Base-by-base conservation (phyloP, 2,113 vertebrate genomes). In the Polypterus bichir region DNA sequence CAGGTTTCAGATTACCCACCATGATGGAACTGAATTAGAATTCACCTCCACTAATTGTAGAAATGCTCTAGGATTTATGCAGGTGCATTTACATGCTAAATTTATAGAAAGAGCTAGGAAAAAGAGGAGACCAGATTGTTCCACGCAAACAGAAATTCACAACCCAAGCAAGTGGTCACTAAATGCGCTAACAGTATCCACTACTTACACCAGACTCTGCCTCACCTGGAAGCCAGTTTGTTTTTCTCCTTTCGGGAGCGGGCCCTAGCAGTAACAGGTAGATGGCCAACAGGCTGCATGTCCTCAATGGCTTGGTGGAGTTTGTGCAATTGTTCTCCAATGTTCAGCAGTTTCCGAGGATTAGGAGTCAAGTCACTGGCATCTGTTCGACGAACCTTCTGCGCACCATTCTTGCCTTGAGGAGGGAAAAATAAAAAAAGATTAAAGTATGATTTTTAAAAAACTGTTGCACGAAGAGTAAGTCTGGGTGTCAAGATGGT, bases 231-330 rank as follows among this genome's bases (percentile, higher is more conserved):
- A 44, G 63, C 63, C 55, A 86, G 80, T 69, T 86, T 86, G 72
- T 86, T 86, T 69, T 86, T 86, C 75, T 86, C 83, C 60, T 85
- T 86, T 44, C 82, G 76, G 59, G 81, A 85, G 4, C 82, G 77
- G 1, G 82, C 82, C 3, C 83, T 70, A 49, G 81, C 83, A 57
- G 79, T 73, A 3, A 81, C 77, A 0, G 83, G 81, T 55, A 86
- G 78, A 46, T 83, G 77, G 57, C 78, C 81, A 67, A 85, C 82
- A 0, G 83, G 81, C 6, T 78, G 76, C 78, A 86, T 82, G 57
- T 82, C 79, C 44, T 82, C 79, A 60, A 86, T 86, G 69, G 81
- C 80, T 1, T 76, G 72, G 62, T 84, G 83, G 48, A 86, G 80
- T 66, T 85, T 81, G 73, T 81, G 79, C 53, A 86, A 77, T 71